Evolutionary conservation across 2,113 vertebrate genomes (phyloP), one percentile per base, ranked within the genome.

Genomic region (Terrapene triunguis): DNA sequence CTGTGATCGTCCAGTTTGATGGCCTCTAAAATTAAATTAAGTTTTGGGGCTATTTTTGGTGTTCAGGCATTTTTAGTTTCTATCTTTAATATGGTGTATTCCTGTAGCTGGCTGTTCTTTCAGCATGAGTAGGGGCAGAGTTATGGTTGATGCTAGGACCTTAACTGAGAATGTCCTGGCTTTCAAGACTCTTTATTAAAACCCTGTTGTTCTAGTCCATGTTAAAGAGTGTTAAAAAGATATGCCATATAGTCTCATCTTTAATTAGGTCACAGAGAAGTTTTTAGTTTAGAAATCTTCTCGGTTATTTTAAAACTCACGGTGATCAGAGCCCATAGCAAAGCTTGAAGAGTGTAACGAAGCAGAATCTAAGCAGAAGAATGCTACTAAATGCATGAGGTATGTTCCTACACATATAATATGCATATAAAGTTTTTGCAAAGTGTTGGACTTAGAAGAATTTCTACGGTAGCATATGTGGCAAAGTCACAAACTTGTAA

Each of bases 301-400:
- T 72, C 19, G 5, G 7, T 76, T 76, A 44, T 22, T 76, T 44
- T 76, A 27, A 47, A 76, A 44, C 42, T 76, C 42, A 76, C 22
- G 7, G 21, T 47, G 74, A 47, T 76, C 42, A 76, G 38, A 76
- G 11, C 21, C 11, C 22, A 44, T 12, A 80, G 76, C 2, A 89
- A 87, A 81, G 81, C n/a, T 89, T 55, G 88, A 90, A 92, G 88
- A 87, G 19, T 82, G 21, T 22, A 74, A 93, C 91, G 32, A 1
- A 82, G 38, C 90, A 86, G 21, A 42, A 50, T 35, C 42, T 84
- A 92, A 86, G 82, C 78, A 88, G 78, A 96, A 82, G 35, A 53
- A 44, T 4, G 32, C 48, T 53, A 12, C 21, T 72, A 91, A 94
- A 38, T 25, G 24, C 69, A 7, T 78, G 80, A 95, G 55, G 48